Base-by-base conservation (phyloP, 2,797 vertebrate genomes). In the Enteromius thamalakanensis region DNA sequence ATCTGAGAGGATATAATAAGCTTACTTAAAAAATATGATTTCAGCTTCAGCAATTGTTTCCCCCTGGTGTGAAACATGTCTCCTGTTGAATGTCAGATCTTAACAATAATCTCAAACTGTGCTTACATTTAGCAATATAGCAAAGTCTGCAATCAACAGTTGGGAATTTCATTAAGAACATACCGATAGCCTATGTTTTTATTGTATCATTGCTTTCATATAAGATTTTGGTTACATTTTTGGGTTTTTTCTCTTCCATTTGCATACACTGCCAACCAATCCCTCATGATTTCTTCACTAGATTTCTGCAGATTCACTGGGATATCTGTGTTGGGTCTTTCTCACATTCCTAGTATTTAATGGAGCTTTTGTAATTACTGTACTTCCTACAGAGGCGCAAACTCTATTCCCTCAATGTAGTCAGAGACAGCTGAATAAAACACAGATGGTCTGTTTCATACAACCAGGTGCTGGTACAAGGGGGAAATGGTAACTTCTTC, bases 321-420 rank as follows among this genome's bases (percentile, higher is more conserved):
- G 90, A 91, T 91, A 92, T 92, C 90, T 93, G 92, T 81, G 86
- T 85, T 79, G 74, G 78, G 79, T 72, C 87, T 87, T 80, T 84
- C 86, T 88, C 74, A 34, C 1, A 85, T 67, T 83, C 82, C 40
- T 86, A 74, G 86, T 84, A 90, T 89, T 91, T 90, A 88, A 84
- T 87, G 51, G 85, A 71, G 86, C 87, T 89, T 89, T 85, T 86
- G 74, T 91, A 91, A 92, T 91, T 90, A 88, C 85, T 86, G 83
- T 84, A 79, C 84, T 85, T 84, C 71, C 74, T 79, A 53, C 79
- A 88, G 79, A 88, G 79, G 70, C 51, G 9, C 68, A 69, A 78
- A 76, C 67, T 67, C 32, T 12, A 42, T 84, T 86, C 80, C 60
- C 60, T 77, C 45, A n/a, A 74, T 81, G 76, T 80, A 68, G 75